Conservation (phyloP, 1,140 invertebrate species). For the Melanaphis sacchari region DNA sequence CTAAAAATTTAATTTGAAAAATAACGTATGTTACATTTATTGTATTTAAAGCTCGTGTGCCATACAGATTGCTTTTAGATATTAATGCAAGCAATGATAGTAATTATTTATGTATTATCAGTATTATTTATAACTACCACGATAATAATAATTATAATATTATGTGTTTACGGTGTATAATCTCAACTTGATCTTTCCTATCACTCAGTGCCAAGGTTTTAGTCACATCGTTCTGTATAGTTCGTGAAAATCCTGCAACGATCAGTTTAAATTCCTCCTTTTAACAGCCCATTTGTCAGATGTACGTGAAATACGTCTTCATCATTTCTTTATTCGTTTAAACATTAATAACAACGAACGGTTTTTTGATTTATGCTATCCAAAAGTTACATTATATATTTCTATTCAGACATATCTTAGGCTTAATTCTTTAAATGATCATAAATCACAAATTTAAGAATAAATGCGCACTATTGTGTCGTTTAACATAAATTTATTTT, state of each 20-base stretch:
- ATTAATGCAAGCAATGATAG: background rate
- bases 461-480: background rate
- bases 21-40: background rate
- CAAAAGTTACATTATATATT: conserved; percentile 16
- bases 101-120: background rate
- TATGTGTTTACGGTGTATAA: background rate
- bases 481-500: background rate
- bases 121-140: background rate
- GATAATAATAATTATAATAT: background rate
- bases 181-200: background rate
- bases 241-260: background rate
- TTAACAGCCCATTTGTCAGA: conserved; percentile 11
- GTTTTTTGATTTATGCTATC: background rate
- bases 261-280: background rate
- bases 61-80: background rate
- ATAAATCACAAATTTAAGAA: background rate
- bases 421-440: conserved; percentile 9
- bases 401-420: conserved; percentile 13
- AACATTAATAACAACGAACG: conserved; percentile 12
- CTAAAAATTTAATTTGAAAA: background rate
- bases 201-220: background rate
- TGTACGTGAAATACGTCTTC: background rate
- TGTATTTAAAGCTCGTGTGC: background rate
- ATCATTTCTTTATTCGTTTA: conserved; percentile 10
- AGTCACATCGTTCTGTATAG: background rate